Evolutionary conservation across 2,113 vertebrate species (phyloP), one percentile per base, ranked within the genome.

Genomic region (Ia io): DNA sequence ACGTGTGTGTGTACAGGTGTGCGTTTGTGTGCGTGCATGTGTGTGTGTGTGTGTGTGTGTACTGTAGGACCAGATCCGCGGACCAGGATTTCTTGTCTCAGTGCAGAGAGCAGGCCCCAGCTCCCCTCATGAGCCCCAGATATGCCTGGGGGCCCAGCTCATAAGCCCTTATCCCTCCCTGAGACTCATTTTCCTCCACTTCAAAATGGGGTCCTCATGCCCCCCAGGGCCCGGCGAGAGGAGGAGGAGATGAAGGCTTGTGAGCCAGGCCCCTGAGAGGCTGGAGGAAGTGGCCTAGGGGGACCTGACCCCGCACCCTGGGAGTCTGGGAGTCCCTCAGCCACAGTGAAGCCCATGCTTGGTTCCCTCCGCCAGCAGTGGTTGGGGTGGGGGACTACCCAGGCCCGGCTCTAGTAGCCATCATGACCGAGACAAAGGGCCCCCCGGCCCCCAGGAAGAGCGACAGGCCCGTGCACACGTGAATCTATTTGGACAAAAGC

Each of bases 401-500:
- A 84, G 76, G 86, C 73, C 67, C 61, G 53, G 86, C 84, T 22
- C 28, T 32, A 0, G 73, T 96, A 88, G 86, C 97, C 84, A 96
- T 94, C 95, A 95, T 30, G 80, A 95, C 94, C 77, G 47, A 80
- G 82, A 96, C 92, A 96, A 93, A 95, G 92, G 47, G 0, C 56
- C 78, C 56, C 71, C 44, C 8, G 63, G 12, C 59, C 84, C 90
- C 95, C 90, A 95, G 77, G 56, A 93, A 77, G 94, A 97, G 95
- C 87, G 97, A 91, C 95, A 96, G 95, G 53, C 88, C 84, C 32
- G 17, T 4, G 23, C n/a, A 35, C 77, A 37, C 12, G 22, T 73
- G 96, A 89, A 85, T 87, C 49, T 76, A 80, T 90, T 84, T 49
- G 80, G 73, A 97, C 90, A 85, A 97, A 97, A 95, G 90, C 94